Evolutionary conservation across 35 echinoderm and acorn worm genomes (phyloP), one percentile per base, ranked within the genome.

Genomic region (Strongylocentrotus purpuratus): DNA sequence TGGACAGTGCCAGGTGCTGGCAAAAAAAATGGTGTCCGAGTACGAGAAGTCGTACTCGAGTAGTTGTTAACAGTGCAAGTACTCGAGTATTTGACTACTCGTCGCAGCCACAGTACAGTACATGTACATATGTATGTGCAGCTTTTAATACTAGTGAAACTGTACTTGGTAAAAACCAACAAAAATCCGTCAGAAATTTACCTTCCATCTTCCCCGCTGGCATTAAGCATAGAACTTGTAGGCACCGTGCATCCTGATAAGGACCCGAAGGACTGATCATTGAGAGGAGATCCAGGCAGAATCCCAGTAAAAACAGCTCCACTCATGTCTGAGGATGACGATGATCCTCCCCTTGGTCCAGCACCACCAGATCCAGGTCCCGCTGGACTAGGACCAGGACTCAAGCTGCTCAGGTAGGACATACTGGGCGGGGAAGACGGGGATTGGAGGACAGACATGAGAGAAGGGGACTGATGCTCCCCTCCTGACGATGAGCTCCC

Each of bases 401-500:
- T 86, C 85, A 86, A 86, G 85, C 85, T 89, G 87, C 17, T 89
- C 5, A 33, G 87, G 33, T 89, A 33, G 45, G 87, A 33, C 6
- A 46, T 45, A 46, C 87, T 89, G 12, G 87, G 87, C 9, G 87
- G 87, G 9, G 87, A 45, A 15, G 87, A 89, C 2, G 87, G 12
- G 33, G 87, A 45, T 31, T 89, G 87, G 4, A 89, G 87, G 25
- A 89, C 45, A 31, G 87, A 89, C 25, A 46, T 45, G 15, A 89
- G 87, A 7, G 33, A 89, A 8, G 87, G 87, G 87, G 87, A 89
- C 7, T 33, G 33, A 33, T 45, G 33, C 32, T 89, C 87, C 15
- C 87, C 87, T 46, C 87, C 87, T 10, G 87, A 89, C 7, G 87
- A 89, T 14, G 87, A 89, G 87, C 87, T 89, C n/a, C 87, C 87